phyloP scores from a whole-genome alignment of 2,797 vertebrate species.

The Schizopygopsis malacanthus region DNA sequence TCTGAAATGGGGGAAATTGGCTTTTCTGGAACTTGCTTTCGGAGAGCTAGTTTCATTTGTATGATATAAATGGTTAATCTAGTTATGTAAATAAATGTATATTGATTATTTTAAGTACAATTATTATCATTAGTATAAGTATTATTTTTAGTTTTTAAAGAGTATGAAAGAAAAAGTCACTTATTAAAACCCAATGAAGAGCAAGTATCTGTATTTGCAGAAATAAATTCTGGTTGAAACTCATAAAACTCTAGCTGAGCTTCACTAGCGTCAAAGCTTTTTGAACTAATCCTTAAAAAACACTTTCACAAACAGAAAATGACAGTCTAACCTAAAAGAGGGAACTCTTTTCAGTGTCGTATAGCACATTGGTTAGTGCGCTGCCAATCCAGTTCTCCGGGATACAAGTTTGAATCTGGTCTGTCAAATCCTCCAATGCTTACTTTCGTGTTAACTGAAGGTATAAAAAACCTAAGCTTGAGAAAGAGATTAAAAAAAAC shows the following conservation, averaged over 20 bases:
- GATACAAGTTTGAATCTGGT: background rate
- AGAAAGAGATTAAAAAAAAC: background rate
- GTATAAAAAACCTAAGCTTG: background rate
- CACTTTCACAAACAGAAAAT: background rate
- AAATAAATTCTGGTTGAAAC: background rate
- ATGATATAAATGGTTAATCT: background rate
- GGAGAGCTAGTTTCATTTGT: background rate
- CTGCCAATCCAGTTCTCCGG: background rate
- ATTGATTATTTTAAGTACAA: background rate
- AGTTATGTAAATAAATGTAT: background rate
- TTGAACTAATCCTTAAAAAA: background rate
- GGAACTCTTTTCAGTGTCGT: background rate
- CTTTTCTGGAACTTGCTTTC: slow-evolving; percentile 74
- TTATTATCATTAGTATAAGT: background rate
- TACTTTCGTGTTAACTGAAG: background rate
- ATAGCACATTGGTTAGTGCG: background rate
- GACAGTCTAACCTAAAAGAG: background rate
- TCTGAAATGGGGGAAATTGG: slow-evolving; percentile 73
- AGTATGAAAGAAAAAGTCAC: background rate
- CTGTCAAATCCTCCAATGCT: background rate
- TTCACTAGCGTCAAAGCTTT: background rate
- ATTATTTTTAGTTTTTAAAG: background rate
- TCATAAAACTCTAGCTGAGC: background rate
- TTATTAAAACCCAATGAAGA: background rate
- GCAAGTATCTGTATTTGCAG: background rate